Evolutionary conservation across 2,888 invertebrate genomes (phyloP).

Genomic region (Microdon myrmicae): DNA sequence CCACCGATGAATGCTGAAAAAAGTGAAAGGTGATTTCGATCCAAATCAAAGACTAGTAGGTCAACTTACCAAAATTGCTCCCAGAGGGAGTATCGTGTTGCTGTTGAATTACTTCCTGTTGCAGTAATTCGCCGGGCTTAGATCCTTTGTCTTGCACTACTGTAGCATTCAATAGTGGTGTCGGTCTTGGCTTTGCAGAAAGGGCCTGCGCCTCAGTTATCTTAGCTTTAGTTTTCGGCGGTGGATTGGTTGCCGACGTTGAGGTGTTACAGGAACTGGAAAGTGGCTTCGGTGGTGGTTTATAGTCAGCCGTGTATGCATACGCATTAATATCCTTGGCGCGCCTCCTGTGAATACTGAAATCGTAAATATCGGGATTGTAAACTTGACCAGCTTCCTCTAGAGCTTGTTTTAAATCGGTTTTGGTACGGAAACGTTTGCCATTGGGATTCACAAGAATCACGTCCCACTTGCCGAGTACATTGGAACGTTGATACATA

Average conservation of each 20-base stretch:
- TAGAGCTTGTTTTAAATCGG: constrained; percentile 69
- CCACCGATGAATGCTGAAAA: constrained; percentile 70
- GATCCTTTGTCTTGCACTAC: constrained; percentile 1
- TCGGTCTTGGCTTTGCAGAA: constrained; percentile 62
- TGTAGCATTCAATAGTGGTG: constrained; percentile 47
- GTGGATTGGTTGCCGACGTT: constrained; percentile 35
- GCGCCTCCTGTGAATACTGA: constrained; percentile 70
- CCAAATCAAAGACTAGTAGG: background rate
- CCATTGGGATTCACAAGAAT: constrained; percentile 75
- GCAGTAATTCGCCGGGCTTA: background rate
- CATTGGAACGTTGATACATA: constrained; percentile 77
- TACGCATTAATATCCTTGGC: constrained; percentile 67
- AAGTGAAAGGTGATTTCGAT: background rate
- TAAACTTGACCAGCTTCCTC: constrained; percentile 66
- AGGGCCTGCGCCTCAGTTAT: no score
- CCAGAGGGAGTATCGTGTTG: constrained; percentile 43
- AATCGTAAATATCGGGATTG: constrained; percentile 71
- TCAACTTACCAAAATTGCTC: constrained; percentile 32
- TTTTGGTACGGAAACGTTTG: constrained; percentile 72
- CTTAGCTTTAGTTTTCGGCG: background rate
- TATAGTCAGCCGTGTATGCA: constrained; percentile 64
- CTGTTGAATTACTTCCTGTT: background rate
- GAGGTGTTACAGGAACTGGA: constrained; percentile 54
- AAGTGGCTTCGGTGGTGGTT: constrained; percentile 58
- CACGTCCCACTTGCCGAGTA: constrained; percentile 83